Evolutionary conservation across 2,888 invertebrate species (phyloP).

Genomic region (Melipona beecheii): DNA sequence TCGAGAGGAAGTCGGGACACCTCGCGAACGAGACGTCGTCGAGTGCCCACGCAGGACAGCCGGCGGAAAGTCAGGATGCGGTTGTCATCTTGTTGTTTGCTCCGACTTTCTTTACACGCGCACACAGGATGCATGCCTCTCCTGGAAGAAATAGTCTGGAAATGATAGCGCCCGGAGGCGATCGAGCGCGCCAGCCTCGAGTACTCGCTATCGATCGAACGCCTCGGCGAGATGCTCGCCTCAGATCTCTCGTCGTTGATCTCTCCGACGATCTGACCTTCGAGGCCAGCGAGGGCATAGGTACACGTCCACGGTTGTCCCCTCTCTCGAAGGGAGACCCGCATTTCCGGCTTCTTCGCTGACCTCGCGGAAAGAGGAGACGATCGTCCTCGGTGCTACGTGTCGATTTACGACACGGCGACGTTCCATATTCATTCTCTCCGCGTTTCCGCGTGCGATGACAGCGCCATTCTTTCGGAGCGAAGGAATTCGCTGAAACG

Average conservation of each 20-base stretch:
- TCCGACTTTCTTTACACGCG: constrained; percentile 33
- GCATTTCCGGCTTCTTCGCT: constrained; percentile 69
- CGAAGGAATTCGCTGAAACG: constrained; percentile 55
- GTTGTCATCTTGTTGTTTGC: constrained; percentile 35
- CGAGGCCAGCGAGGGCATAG: constrained; percentile 40
- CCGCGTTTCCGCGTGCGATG: constrained; percentile 53
- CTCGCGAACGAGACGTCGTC: constrained; percentile 40
- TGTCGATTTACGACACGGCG: constrained; percentile 62
- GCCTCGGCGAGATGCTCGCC: constrained; percentile 51
- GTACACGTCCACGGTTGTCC: constrained; percentile 40
- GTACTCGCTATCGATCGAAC: constrained; percentile 68
- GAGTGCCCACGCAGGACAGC: constrained; percentile 26
- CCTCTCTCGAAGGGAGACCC: constrained; percentile 42
- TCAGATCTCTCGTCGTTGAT: constrained; percentile 54
- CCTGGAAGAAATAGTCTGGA: constrained; percentile 16
- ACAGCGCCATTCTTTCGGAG: constrained; percentile 32
- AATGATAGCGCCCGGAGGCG: constrained; percentile 5
- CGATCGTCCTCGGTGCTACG: constrained; percentile 39
- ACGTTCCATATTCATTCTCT: constrained; percentile 69
- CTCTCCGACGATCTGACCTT: constrained; percentile 45
- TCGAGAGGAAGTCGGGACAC: constrained; percentile 27
- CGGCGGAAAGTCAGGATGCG: constrained; percentile 42
- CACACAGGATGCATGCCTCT: constrained; percentile 28
- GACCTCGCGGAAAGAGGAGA: constrained; percentile 62
- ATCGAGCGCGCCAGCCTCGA: constrained; percentile 33